Base-by-base conservation (phyloP, 2,113 vertebrate genomes). In the Leptosomus discolor region DNA sequence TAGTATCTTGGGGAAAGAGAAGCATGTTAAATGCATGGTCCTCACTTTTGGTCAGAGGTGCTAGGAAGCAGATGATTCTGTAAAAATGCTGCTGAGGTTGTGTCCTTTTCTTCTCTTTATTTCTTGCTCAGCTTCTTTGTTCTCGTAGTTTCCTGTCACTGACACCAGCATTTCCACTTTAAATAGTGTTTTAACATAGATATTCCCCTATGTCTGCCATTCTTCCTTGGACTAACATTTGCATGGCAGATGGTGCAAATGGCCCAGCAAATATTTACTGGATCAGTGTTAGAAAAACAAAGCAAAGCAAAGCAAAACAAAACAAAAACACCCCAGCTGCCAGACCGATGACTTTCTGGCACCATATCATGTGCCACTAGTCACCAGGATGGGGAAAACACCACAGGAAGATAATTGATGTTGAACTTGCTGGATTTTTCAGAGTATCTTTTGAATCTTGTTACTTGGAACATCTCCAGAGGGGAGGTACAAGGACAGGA, bases 181-280 rank as follows among this genome's bases (percentile, higher is more conserved):
- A 97, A 97, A 95, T 91, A 84, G 37, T 51, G 73, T n/a, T 97
- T 98, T 96, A 97, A 87, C 96, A 91, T 86, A 17, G 39, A 73
- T 96, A 97, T 97, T 96, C 95, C 95, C 95, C 70, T 54, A 76
- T 61, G 95, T 90, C 96, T 85, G 73, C 79, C 94, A 94, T 93
- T 92, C 61, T 96, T 96, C 97, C 96, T 94, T 97, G 97, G 97
- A 98, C 70, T 93, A 96, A 91, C 94, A 97, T 98, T 98, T 97
- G 92, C 88, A 88, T 95, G 97, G 97, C 98, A 98, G 98, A 98
- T 98, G 98, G 98, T 56, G 26, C 93, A 98, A 98, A 98, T 97
- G 97, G 97, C 94, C 97, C 96, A 96, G 97, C 97, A 98, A 98
- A 98, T 97, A 98, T 96, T 97, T 97, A 96, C 96, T 96, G 96